Evolutionary conservation across 2,888 invertebrate genomes (phyloP).

Genomic region (Onthophagus sagittarius): DNA sequence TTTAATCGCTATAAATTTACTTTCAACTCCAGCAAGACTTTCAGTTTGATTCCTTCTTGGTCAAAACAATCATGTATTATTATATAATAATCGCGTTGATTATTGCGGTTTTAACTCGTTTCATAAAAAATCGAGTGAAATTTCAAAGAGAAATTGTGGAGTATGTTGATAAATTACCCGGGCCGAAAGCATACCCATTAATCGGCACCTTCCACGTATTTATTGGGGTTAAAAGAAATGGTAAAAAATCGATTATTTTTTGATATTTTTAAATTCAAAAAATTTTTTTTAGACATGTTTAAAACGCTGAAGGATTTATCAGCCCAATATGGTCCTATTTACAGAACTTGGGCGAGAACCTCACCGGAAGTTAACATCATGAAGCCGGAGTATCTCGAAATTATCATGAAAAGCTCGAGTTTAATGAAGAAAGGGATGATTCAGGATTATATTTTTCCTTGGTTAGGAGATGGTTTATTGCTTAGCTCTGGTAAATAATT

Average conservation of each 20-base stretch:
- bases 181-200: slow-evolving; percentile 30
- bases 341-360: slow-evolving; percentile 11
- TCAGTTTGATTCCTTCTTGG: no score
- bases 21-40: no score
- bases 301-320: neutral
- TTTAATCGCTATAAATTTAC: no score
- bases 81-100: no score
- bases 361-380: neutral
- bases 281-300: no score
- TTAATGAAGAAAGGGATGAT: slow-evolving; percentile 13
- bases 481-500: slow-evolving; percentile 16
- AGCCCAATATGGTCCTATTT: neutral
- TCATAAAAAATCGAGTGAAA: neutral
- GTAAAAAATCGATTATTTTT: slow-evolving; percentile 24
- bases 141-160: slow-evolving; percentile 3
- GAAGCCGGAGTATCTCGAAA: slow-evolving; percentile 10
- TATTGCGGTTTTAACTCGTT: no score
- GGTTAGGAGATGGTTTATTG: slow-evolving; percentile 21
- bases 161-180: slow-evolving; percentile 30
- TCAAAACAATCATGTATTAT: no score
- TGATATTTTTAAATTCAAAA: neutral
- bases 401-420: slow-evolving; percentile 14
- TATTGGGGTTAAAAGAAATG: slow-evolving; percentile 24
- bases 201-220: slow-evolving; percentile 27
- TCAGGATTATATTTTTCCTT: slow-evolving; percentile 10